These are phyloP conservation scores for Poicephalus gulielmi DNA, from an alignment of 2,113 vertebrate species.

Conservation along the genomic window DNA sequence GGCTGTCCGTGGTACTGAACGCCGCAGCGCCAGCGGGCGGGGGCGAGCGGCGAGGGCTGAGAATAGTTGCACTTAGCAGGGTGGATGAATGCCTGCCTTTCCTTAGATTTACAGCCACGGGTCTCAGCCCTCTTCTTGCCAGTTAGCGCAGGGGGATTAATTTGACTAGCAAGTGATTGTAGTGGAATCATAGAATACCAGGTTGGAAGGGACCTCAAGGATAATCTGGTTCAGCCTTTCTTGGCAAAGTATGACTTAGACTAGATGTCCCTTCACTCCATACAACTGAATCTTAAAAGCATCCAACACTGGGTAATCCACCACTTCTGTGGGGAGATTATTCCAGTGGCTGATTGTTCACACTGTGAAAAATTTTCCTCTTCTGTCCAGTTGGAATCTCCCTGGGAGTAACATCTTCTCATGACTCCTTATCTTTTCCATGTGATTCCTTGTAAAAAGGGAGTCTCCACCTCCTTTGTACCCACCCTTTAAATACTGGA, in stretches of 20 bases:
- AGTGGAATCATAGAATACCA: background rate
- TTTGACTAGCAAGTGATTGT: background rate
- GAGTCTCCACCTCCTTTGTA: background rate
- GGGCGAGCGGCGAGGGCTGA: rapidly evolving
- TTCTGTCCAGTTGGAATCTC: background rate
- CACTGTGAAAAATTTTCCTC: background rate
- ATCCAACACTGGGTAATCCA: background rate
- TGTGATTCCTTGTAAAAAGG: background rate
- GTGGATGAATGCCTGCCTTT: background rate
- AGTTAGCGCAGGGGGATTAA: rapidly evolving
- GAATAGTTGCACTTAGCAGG: rapidly evolving
- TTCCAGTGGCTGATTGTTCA: background rate
- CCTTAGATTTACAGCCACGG: background rate
- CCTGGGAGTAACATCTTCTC: background rate
- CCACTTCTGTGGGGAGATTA: background rate
- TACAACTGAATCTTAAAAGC: background rate
- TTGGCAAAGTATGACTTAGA: background rate
- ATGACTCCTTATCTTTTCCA: background rate
- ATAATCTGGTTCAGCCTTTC: background rate
- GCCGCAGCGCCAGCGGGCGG: rapidly evolving
- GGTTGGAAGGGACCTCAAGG: background rate
- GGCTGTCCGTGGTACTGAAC: background rate
- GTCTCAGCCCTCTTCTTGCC: background rate
- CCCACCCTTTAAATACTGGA: background rate
- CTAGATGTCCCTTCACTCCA: background rate